phyloP scores from a whole-genome alignment of 2,888 invertebrate species.

The Ichneumoninae sp. region DNA sequence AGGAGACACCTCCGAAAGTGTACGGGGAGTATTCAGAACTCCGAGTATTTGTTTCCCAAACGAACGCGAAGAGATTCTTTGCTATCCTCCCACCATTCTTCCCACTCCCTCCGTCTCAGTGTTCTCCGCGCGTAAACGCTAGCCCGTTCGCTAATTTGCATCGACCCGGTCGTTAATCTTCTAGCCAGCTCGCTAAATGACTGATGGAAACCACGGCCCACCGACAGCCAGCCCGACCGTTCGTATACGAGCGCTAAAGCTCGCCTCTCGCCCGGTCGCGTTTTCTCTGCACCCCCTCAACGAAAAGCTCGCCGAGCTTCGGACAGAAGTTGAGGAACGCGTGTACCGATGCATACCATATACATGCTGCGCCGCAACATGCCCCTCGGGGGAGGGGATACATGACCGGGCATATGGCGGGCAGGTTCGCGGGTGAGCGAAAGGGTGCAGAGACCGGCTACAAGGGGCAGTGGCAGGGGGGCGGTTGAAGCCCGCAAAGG shows the following conservation, averaged over 20 bases:
- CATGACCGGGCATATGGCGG: slow-evolving; percentile 44
- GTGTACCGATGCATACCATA: slow-evolving; percentile 37
- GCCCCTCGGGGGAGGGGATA: slow-evolving; percentile 11
- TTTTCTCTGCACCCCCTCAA: slow-evolving; percentile 20
- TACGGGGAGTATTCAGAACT: background rate
- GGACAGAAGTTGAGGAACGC: slow-evolving; percentile 48
- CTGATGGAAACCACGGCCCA: slow-evolving; percentile 70
- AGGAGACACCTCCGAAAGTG: slow-evolving; percentile 1
- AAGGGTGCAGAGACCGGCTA: slow-evolving; percentile 24
- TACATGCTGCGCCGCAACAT: slow-evolving; percentile 29
- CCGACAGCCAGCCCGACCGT: slow-evolving; percentile 51
- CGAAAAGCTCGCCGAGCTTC: slow-evolving; percentile 33
- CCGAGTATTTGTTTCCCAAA: slow-evolving; percentile 3
- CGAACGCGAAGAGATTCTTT: background rate
- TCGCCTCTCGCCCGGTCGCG: slow-evolving; percentile 8
- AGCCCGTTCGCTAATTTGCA: slow-evolving; percentile 72
- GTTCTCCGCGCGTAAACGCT: slow-evolving; percentile 40
- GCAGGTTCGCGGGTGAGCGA: slow-evolving; percentile 16
- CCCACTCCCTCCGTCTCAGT: slow-evolving; percentile 16
- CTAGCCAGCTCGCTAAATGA: slow-evolving; percentile 73
- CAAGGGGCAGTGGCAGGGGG: background rate
- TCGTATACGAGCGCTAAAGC: slow-evolving; percentile 45
- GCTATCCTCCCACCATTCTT: background rate
- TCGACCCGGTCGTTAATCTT: slow-evolving; percentile 76
- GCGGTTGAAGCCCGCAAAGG: slow-evolving; percentile 36